phyloP scores from a whole-genome alignment of 2,113 vertebrate genomes.

The Sebastes schlegelii region DNA sequence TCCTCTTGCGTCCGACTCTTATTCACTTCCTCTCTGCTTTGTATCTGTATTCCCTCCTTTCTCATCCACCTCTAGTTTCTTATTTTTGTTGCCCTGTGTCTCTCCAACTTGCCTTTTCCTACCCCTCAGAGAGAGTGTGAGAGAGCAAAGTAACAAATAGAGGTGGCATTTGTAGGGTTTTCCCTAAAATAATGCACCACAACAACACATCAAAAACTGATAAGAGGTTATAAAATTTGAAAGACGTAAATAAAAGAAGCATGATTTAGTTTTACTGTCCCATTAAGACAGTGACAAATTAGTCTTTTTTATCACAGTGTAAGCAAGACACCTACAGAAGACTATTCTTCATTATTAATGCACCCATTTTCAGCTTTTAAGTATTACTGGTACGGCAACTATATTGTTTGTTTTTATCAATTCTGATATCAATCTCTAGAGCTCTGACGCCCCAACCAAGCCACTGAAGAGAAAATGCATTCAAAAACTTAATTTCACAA shows the following conservation, averaged over 20 bases:
- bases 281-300: neutral
- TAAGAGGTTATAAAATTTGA: neutral
- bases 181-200: neutral
- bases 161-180: neutral
- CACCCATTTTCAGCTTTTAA: neutral
- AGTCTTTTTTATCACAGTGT: neutral
- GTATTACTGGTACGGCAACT: neutral
- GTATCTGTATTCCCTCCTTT: constrained; percentile 12
- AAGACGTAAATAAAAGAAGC: neutral
- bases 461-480: neutral
- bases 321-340: neutral
- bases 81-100: neutral
- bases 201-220: neutral
- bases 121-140: neutral
- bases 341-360: neutral
- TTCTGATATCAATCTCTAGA: neutral
- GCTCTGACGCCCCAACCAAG: neutral
- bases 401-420: neutral
- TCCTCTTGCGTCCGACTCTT: constrained; percentile 24
- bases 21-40: constrained; percentile 43
- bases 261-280: neutral
- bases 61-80: neutral
- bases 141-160: neutral
- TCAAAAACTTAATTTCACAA: neutral
- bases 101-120: neutral